Evolutionary conservation across 2,113 vertebrate species (phyloP).

Genomic region (Brachyhypopomus gauderio): DNA sequence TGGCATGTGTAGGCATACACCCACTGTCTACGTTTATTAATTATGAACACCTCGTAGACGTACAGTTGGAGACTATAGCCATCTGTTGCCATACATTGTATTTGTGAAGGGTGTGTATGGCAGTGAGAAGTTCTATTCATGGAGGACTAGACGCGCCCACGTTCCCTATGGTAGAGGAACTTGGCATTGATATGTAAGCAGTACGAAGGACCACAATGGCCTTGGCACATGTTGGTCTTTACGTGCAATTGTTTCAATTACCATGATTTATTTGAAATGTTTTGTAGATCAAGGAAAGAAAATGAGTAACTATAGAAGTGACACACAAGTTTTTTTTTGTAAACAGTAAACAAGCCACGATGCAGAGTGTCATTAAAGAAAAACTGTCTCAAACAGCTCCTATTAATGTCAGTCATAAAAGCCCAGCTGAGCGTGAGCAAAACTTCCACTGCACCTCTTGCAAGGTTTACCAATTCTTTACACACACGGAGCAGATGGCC

Average conservation of each 20-base stretch:
- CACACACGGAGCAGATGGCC: slow-evolving; percentile 53
- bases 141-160: neutral
- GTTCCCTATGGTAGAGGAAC: neutral
- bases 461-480: slow-evolving; percentile 54
- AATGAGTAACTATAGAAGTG: neutral
- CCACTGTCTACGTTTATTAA: too few relatives aligned
- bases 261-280: neutral
- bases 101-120: too few relatives aligned
- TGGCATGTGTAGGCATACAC: neutral
- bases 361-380: slow-evolving; percentile 21
- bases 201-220: neutral
- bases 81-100: too few relatives aligned
- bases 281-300: slow-evolving; percentile 1
- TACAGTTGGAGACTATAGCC: too few relatives aligned
- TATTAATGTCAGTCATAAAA: slow-evolving; percentile 52
- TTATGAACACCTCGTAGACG: too few relatives aligned
- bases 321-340: neutral
- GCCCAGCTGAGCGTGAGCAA: slow-evolving; percentile 42
- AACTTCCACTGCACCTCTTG: slow-evolving; percentile 50
- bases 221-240: slow-evolving; percentile 18
- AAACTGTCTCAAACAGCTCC: slow-evolving; percentile 42
- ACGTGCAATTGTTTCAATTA: neutral
- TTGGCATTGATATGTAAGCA: neutral
- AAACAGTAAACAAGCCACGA: neutral
- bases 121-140: slow-evolving; percentile 22